Base-by-base conservation (phyloP, 53 echinoderm and acorn worm genomes). In the Holothuria scabra region DNA sequence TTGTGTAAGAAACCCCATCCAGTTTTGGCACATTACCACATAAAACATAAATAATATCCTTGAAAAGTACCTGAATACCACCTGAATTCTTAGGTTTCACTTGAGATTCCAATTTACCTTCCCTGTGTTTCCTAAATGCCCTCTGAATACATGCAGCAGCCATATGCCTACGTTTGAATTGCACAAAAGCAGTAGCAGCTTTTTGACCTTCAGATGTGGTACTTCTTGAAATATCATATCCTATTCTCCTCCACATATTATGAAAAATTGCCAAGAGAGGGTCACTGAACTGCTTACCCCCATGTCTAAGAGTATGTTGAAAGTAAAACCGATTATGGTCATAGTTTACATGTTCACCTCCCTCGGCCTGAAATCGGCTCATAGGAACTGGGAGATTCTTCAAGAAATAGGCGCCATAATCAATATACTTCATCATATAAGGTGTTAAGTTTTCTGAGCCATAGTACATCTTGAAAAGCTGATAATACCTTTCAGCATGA, bases 341-440 rank as follows among this genome's bases (percentile, higher is more conserved):
- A 44, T 92, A 89, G 71, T 92, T 89, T 1, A 80, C 55, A 33
- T 89, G 89, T 48, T 92, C 89, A 21, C 92, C 89, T 65, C 84
- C 92, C 67, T 92, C 92, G 12, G 92, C 58, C 44, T 87, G 86
- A 48, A 89, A 89, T 28, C 87, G 76, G 78, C 82, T 56, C 8
- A 92, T 44, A 34, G 85, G 88, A 64, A 92, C 74, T 21, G 64
- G 60, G n/a, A 82, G 65, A 8, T 13, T 63, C 63, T 82, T 28
- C 83, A 82, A 31, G 4, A 82, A 63, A 22, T 23, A 31, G 5
- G 59, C 28, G 28, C 60, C 80, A 65, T 31, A 82, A 29, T 82
- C 61, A 82, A 82, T 82, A 28, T 31, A 82, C 24, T 82, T 82
- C 21, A 82, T 82, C 62, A 61, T 60, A 59, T 80, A 82, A 31